phyloP scores from a whole-genome alignment of 1,140 invertebrate genomes.

The Drosophila guanche region DNA sequence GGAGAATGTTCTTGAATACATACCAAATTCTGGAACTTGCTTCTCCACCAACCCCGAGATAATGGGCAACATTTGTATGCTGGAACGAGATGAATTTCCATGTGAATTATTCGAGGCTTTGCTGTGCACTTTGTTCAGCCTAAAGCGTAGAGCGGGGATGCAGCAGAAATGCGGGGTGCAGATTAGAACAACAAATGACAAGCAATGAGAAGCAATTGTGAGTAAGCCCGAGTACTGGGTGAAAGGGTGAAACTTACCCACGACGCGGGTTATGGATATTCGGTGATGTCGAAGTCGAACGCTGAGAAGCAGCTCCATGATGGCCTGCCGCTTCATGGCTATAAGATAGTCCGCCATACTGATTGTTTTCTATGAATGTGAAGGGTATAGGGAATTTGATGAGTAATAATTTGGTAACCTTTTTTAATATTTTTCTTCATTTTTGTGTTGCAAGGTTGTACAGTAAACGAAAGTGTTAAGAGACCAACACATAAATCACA shows the following conservation, averaged over 20 bases:
- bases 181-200: slow-evolving; percentile 48
- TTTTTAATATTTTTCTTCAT: slow-evolving; percentile 29
- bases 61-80: slow-evolving; percentile 83
- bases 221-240: slow-evolving; percentile 24
- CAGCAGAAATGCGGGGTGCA: slow-evolving; percentile 15
- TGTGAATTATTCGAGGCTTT: slow-evolving; percentile 81
- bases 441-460: slow-evolving; percentile 15
- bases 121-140: slow-evolving; percentile 71
- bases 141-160: slow-evolving; percentile 17
- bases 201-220: slow-evolving; percentile 18
- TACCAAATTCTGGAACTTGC: slow-evolving; percentile 80
- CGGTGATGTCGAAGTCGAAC: slow-evolving; percentile 74
- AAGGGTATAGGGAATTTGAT: background rate
- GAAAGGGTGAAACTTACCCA: slow-evolving; percentile 65
- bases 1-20: background rate
- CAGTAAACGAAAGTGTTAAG: slow-evolving; percentile 12
- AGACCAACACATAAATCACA: background rate
- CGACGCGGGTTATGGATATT: slow-evolving; percentile 74
- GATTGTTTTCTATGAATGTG: slow-evolving; percentile 58
- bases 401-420: slow-evolving; percentile 4
- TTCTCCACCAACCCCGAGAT: slow-evolving; percentile 83
- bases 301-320: slow-evolving; percentile 63
- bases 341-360: slow-evolving; percentile 68
- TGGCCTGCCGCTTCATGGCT: slow-evolving; percentile 49
- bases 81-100: slow-evolving; percentile 83